Base-by-base conservation (phyloP, 2,888 invertebrate genomes). In the Phragmatobia fuliginosa region DNA sequence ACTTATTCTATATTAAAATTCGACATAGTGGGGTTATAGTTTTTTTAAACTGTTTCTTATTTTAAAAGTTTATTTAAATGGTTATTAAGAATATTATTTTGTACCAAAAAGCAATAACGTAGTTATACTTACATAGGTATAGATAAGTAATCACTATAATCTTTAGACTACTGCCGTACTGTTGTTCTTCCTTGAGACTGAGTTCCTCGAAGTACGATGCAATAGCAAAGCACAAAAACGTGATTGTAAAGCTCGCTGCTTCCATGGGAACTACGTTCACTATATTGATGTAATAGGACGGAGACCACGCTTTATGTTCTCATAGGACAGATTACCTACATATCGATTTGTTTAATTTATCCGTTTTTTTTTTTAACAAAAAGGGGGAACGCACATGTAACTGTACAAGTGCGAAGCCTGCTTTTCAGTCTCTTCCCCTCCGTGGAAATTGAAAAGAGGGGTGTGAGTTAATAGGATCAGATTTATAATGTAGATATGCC, bases 241-340 rank as follows among this genome's bases (percentile, higher is more conserved):
- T 83, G 83, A 85, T 83, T 79, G 83, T 78, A 68, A 62, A 75
- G 71, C 72, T 79, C 66, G 76, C 78, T 75, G 77, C 77, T 62
- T 73, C 75, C 82, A 82, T 88, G 87, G 85, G 87, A 90, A 87
- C 82, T 71, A 71, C 86, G 83, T 83, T 87, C 85, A 80, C 84
- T 85, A 80, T 79, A 79, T 83, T 87, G 81, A 88, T 87, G 89
- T 87, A 90, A 90, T 77, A 77, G 72, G 79, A 72, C 66, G 69
- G 68, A 70, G 72, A 59, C 75, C 81, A 85, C 61, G 69, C 41
- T 67, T 75, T 62, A n/a, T 52, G 67, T 49, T 21, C 4, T 36
- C 31, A 14, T 21, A 8, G 63, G 68, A 68, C 49, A 64, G 41
- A 33, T 62, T 56, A 28, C 36, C 18, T 61, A 25, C 4, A 33